Conservation (phyloP, 2,888 invertebrate genomes). For the Dryobotodes eremita region DNA sequence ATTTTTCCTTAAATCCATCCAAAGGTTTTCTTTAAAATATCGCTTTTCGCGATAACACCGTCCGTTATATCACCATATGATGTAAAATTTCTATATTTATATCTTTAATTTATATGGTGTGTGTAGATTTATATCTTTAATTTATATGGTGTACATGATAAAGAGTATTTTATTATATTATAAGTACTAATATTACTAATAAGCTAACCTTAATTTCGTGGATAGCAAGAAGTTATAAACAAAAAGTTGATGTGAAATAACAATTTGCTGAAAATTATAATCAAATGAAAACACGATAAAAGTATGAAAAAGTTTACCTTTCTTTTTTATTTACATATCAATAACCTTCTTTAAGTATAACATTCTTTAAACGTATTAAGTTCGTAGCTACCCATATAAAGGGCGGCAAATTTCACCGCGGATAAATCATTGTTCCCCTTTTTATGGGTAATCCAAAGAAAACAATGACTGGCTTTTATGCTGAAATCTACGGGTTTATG, state of each 20-base stretch:
- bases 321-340: conserved; percentile 21
- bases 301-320: background rate
- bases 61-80: too few species aligned
- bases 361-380: conserved; percentile 29
- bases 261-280: background rate
- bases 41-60: too few species aligned
- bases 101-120: too few species aligned
- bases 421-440: conserved; percentile 63
- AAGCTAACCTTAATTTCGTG: background rate
- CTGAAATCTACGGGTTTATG: conserved; percentile 60
- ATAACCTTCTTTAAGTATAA: conserved; percentile 15
- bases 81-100: too few species aligned
- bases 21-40: too few species aligned
- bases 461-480: conserved; percentile 59
- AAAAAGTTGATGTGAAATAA: background rate
- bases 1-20: too few species aligned
- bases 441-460: conserved; percentile 66
- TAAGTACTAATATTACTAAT: too few species aligned
- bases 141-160: too few species aligned
- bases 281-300: background rate
- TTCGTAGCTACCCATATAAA: conserved; percentile 17
- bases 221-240: background rate
- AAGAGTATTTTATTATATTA: too few species aligned
- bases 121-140: too few species aligned
- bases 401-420: conserved; percentile 38